phyloP scores from a whole-genome alignment of 1,140 invertebrate species.

The Sarcophaga peregrina region DNA sequence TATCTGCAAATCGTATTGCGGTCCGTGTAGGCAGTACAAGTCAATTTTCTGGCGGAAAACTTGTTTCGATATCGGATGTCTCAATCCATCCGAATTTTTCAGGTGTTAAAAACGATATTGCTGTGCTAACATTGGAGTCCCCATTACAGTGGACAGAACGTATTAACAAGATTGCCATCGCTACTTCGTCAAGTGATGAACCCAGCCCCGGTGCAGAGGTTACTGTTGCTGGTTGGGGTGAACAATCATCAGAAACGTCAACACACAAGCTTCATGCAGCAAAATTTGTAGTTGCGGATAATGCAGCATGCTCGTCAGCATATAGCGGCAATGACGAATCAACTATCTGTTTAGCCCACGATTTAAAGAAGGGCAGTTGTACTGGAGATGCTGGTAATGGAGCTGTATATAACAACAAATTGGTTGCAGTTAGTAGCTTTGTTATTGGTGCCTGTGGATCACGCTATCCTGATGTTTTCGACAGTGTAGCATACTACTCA shows the following conservation, averaged over 20 bases:
- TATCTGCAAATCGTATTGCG: slow-evolving; percentile 49
- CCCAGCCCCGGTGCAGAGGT: slow-evolving; percentile 48
- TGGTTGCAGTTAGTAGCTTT: slow-evolving; percentile 54
- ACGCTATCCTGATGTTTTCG: slow-evolving; percentile 60
- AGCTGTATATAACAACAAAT: slow-evolving; percentile 51
- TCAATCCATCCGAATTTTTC: slow-evolving; percentile 63
- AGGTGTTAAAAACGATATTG: slow-evolving; percentile 67
- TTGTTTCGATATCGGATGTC: slow-evolving; percentile 45
- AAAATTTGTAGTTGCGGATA: slow-evolving; percentile 47
- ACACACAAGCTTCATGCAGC: slow-evolving; percentile 55
- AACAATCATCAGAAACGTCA: slow-evolving; percentile 48
- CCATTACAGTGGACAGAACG: slow-evolving; percentile 45
- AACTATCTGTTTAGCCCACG: slow-evolving; percentile 56
- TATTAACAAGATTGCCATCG: slow-evolving; percentile 18
- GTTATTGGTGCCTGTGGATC: slow-evolving; percentile 61
- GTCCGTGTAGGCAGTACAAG: slow-evolving; percentile 61
- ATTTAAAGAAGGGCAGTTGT: slow-evolving; percentile 58
- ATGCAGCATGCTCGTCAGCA: slow-evolving; percentile 51
- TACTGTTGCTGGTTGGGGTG: slow-evolving; percentile 57
- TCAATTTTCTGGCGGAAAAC: slow-evolving; percentile 57
- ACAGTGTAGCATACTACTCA: slow-evolving; percentile 48
- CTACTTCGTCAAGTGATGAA: slow-evolving; percentile 29
- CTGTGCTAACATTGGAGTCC: slow-evolving; percentile 60
- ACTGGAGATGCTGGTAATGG: slow-evolving; percentile 59
- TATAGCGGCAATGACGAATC: slow-evolving; percentile 48